Evolutionary conservation across 2,888 invertebrate genomes (phyloP).

Genomic region (Dioctria linearis): DNA sequence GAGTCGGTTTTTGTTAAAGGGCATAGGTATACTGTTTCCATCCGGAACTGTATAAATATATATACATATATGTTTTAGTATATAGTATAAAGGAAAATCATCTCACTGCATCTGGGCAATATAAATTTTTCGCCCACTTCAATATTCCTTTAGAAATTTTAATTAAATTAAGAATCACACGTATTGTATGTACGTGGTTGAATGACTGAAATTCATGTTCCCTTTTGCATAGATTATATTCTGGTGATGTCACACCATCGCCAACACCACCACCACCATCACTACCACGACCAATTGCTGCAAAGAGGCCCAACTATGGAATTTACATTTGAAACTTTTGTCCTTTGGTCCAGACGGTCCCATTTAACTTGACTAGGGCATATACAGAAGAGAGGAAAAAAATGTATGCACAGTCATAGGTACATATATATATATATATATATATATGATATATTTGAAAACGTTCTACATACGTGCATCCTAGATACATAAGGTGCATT

Average conservation of each 20-base stretch:
- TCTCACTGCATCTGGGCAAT: neutral
- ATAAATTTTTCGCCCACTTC: neutral
- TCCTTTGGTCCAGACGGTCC: conserved; percentile 24
- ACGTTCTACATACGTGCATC: conserved; percentile 22
- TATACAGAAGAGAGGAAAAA: neutral
- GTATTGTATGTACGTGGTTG: conserved; percentile 8
- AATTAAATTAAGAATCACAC: conserved; percentile 50
- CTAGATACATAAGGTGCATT: conserved; percentile 14
- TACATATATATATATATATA: neutral
- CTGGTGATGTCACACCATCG: conserved; percentile 6
- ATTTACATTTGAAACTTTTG: conserved; percentile 23
- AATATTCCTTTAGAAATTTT: conserved; percentile 20
- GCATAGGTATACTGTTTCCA: neutral
- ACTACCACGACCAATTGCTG: neutral
- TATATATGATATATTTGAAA: neutral
- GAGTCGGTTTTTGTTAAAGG: conserved; percentile 12
- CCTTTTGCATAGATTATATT: conserved; percentile 6
- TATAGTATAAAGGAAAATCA: too few relatives aligned
- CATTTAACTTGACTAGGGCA: conserved; percentile 8
- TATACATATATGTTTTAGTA: neutral
- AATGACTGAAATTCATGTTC: conserved; percentile 46
- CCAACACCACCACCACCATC: too few relatives aligned
- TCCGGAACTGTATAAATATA: neutral
- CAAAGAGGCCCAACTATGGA: conserved; percentile 21
- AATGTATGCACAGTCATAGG: too few relatives aligned